Conservation (phyloP, 2,113 vertebrate species). For the Grammatotria lemairii region DNA sequence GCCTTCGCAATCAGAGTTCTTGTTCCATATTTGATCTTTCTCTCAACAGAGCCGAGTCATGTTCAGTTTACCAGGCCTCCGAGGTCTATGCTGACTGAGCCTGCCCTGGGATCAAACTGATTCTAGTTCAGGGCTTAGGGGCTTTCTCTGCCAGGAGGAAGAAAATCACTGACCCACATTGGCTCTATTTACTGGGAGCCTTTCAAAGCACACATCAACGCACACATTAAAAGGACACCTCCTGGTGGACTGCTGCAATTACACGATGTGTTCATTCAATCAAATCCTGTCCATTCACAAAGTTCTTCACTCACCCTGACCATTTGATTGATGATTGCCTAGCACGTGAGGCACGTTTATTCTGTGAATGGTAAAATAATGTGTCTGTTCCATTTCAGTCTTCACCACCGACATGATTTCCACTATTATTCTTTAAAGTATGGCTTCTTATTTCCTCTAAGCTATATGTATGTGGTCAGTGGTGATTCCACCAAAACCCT, state of each 20-base stretch:
- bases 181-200: not conserved
- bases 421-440: not conserved
- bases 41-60: not conserved
- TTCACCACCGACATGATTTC: not conserved
- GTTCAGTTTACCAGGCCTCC: not conserved
- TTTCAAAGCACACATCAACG: not conserved
- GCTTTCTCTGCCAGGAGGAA: not conserved
- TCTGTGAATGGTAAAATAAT: not conserved
- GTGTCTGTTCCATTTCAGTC: not conserved
- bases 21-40: not conserved
- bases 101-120: not conserved
- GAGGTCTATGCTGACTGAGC: not conserved
- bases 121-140: constrained; percentile 1
- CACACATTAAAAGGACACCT: constrained; percentile 22
- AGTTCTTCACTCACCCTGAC: not conserved
- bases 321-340: not conserved
- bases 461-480: not conserved
- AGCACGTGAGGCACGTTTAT: not conserved
- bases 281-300: constrained; percentile 7
- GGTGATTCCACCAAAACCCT: not conserved
- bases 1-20: not conserved
- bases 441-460: not conserved
- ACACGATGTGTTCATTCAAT: not conserved
- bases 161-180: constrained; percentile 44
- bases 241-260: constrained; percentile 12